Percentiles rank a stretch among this genome's conserved stretches.
phyloP scores from a whole-genome alignment of 2,888 invertebrate species.

The Hypselothyrea guttata region DNA sequence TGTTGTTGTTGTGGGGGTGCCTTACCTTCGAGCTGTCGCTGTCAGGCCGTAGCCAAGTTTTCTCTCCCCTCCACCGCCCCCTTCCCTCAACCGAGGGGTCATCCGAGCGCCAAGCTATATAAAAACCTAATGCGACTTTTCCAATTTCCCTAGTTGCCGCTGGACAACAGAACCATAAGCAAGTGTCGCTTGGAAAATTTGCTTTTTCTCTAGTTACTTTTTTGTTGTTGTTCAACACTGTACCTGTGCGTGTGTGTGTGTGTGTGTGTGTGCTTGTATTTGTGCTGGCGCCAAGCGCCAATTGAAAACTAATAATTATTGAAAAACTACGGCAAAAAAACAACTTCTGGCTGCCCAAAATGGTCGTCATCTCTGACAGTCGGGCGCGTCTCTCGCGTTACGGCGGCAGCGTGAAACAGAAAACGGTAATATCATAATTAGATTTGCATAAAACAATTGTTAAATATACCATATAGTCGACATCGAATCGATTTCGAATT shows the following conservation, averaged over 20 bases:
- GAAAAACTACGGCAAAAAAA: conserved; percentile 53
- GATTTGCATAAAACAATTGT: too few relatives aligned
- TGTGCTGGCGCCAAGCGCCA: conserved; percentile 41
- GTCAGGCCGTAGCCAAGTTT: too few relatives aligned
- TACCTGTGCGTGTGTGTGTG: conserved; percentile 7
- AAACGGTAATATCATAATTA: conserved; percentile 68
- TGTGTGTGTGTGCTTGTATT: conserved; percentile 15
- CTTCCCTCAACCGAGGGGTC: not conserved
- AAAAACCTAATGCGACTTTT: conserved; percentile 50
- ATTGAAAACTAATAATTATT: conserved; percentile 50
- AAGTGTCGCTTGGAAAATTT: conserved; percentile 25
- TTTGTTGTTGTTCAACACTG: not conserved
- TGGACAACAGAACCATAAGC: conserved; percentile 54
- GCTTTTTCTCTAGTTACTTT: not conserved
- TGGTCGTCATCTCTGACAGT: conserved; percentile 80
- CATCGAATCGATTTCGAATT: not conserved
- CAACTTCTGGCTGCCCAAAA: conserved; percentile 61
- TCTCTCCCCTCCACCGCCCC: not conserved
- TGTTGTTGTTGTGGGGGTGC: not conserved
- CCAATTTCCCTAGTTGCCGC: conserved; percentile 61
- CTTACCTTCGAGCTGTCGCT: not conserved
- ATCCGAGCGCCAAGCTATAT: conserved; percentile 18
- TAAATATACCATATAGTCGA: too few relatives aligned
- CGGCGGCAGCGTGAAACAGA: conserved; percentile 77
- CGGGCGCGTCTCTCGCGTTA: conserved; percentile 78